Evolutionary conservation across 2,113 vertebrate genomes (phyloP).

Genomic region (Pipra filicauda): DNA sequence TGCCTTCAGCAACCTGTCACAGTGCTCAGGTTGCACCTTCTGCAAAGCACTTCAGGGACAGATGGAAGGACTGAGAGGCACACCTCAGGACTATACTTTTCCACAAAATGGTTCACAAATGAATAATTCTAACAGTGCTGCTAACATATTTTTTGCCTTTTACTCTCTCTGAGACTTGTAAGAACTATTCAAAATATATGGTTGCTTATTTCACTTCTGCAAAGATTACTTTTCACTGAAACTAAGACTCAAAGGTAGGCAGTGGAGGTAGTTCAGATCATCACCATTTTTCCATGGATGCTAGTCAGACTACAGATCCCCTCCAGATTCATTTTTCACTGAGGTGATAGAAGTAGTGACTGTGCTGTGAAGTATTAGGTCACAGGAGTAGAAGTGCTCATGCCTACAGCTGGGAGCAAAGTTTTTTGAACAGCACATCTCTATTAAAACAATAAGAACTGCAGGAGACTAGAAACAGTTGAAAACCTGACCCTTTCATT

Average conservation of each 20-base stretch:
- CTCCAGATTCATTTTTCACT: conserved; percentile 15
- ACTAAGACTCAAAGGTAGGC: background rate
- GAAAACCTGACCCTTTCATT: conserved; percentile 45
- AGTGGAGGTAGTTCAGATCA: background rate
- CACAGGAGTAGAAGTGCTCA: conserved; percentile 7
- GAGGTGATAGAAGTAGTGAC: conserved; percentile 11
- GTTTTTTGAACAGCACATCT: conserved; percentile 30
- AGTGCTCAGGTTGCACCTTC: background rate
- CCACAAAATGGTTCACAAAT: background rate
- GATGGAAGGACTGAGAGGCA: background rate
- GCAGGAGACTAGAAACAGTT: background rate
- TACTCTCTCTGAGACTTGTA: background rate
- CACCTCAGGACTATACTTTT: background rate
- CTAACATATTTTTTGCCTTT: background rate
- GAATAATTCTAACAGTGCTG: background rate
- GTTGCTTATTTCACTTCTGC: background rate
- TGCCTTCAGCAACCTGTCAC: background rate
- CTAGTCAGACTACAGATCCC: background rate
- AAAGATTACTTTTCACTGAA: background rate
- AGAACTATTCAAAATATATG: background rate
- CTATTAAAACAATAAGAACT: conserved; percentile 46
- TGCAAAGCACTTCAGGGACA: background rate
- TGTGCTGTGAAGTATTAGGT: conserved; percentile 27
- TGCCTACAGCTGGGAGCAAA: conserved; percentile 21
- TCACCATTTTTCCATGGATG: background rate